Evolutionary conservation across 2,797 vertebrate species (phyloP), one percentile per base, ranked within the genome.

Genomic region (Sebastes goodei): DNA sequence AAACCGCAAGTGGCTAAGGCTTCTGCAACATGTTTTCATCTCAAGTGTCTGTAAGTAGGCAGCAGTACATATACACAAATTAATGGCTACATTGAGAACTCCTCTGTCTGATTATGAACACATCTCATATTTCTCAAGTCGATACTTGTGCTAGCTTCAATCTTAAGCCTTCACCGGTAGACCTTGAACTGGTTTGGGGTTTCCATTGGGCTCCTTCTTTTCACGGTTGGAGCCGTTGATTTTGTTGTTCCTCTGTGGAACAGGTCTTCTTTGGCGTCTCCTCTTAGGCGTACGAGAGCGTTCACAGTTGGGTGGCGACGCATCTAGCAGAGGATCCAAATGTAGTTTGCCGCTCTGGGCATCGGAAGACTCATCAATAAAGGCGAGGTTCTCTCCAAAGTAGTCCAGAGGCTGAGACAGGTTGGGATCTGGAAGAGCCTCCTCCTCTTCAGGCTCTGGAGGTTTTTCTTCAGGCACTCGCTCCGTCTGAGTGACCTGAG

Each of bases 291-390:
- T 93, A 20, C 88, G 91, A 57, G 82, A 83, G 6, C 77, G 66
- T 14, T 25, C 38, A 2, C 74, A 59, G 38, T 89, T 90, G 25
- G 91, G 69, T 3, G 90, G 76, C 2, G 87, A 88, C 0, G 85
- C 61, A 71, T 96, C 93, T 63, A 94, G 81, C 25, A 94, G 88
- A 15, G 94, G 89, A 82, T 96, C 94, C 55, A 92, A 38, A 65
- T 94, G 94, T 20, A 96, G 76, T 90, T 93, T 96, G 20, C 86
- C 95, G 5, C 97, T 98, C 87, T 96, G 94, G 3, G 96, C 92
- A 70, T 97, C 97, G 0, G 97, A 98, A 8, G 97, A 98, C 92
- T 98, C 97, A 0, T 98, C 97, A 10, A 98, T 98, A 82, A 96
- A 98, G 0, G 97, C 97, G 42, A 98, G 93, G 78, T 98, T 98